Base-by-base conservation (phyloP, 2,797 vertebrate genomes). In the Anomalospiza imberbis region DNA sequence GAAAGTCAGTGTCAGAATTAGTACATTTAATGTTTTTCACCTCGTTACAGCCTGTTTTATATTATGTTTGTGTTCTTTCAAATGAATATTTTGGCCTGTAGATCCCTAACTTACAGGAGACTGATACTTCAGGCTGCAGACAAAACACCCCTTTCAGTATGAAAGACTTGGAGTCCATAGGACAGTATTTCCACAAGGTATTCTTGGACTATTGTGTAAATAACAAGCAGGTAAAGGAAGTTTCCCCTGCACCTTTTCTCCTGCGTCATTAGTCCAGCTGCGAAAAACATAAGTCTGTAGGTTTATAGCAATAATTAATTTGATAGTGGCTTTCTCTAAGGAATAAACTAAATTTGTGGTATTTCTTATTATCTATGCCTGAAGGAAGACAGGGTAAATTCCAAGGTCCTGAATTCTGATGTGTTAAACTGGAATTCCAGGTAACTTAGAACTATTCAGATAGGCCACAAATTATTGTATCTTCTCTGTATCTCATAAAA, bases 101-200 rank as follows among this genome's bases (percentile, higher is more conserved):
- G 40, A 44, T 60, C 36, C 28, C 62, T 74, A 34, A 82, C 29
- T 70, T 62, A 45, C 20, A 76, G 51, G 44, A 47, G 6, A 32
- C 5, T 79, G 57, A 66, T 66, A 48, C 94, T 97, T 40, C 92
- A 98, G 98, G 97, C 89, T 94, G 94, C 78, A 97, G 96, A 91
- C 82, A 54, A 85, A 97, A 96, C 62, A 97, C 96, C 19, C 97
- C 98, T 95, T 98, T 98, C 62, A 91, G 76, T 90, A 96, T 88
- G 17, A 97, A 96, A 88, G 97, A 98, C 77, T 93, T 98, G 68
- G 97, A 98, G 71, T 97, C 96, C 63, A 92, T 97, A 94, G 98
- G 98, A 62, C 96, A 97, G 67, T 97, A 97, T 93, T 98, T 98
- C 81, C 98, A 98, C 94, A 96, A 97, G 79, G 97, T 97, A 65